Base-by-base conservation (phyloP, 2,113 vertebrate species). In the Orycteropus afer region DNA sequence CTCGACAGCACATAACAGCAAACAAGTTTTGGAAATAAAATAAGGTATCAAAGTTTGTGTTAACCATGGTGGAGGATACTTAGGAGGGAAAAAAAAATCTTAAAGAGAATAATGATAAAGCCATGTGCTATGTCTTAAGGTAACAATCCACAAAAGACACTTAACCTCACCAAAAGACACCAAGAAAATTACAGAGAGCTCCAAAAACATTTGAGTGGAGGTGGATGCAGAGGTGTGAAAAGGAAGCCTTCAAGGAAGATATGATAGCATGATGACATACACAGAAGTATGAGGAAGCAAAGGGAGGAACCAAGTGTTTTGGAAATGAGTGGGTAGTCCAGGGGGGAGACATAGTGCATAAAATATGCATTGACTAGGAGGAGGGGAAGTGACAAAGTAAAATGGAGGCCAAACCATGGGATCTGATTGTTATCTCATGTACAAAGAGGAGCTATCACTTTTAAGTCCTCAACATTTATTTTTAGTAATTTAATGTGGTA, bases 11-110 rank as follows among this genome's bases (percentile, higher is more conserved):
- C n/a, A n/a, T n/a, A n/a, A n/a, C n/a, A n/a, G n/a, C n/a, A n/a
- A n/a, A n/a, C n/a, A n/a, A n/a, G n/a, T n/a, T n/a, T n/a, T 77
- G 18, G 45, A 82, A 92, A 76, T 71, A n/a, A 94, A 82, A 82
- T 40, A 29, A 37, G 32, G 3, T 14, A 27, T 51, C 65, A 55
- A 83, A 80, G 4, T 20, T 32, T 91, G 3, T 86, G 22, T 65
- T 81, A 15, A 77, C 11, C 37, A 12, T 81, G 27, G 20, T 71
- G 10, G 37, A 42, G 0, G 55, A 86, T 42, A 59, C 34, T 67
- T 84, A 74, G 23, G 2, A 49, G 2, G 55, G 65, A 27, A 17
- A 40, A 65, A 74, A 71, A n/a, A 7, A 63, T 25, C 8, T 15
- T 63, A 20, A 76, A 69, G 11, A 1, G 59, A 87, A 59, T 79